Conservation (phyloP, 2,797 vertebrate genomes). For the Falco novaeseelandiae region DNA sequence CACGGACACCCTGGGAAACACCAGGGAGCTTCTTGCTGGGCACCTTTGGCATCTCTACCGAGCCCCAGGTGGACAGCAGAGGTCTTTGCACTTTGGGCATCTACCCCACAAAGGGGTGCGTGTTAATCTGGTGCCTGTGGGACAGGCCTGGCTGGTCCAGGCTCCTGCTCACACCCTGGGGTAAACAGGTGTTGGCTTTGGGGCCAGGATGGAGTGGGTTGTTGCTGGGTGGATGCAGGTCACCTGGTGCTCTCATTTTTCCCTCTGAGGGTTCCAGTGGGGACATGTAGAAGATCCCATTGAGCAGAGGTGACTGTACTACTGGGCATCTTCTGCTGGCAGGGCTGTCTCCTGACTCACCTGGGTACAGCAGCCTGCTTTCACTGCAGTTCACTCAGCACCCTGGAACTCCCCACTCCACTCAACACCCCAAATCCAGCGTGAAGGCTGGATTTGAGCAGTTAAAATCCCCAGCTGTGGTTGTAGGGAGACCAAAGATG, state of each 20-base stretch:
- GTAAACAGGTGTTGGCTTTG: not conserved
- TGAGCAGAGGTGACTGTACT: not conserved
- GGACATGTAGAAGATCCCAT: fast-evolving
- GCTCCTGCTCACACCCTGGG: fast-evolving
- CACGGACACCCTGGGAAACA: not conserved
- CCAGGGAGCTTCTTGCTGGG: not conserved
- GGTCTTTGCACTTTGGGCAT: not conserved
- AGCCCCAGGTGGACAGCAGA: not conserved
- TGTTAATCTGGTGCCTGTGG: not conserved
- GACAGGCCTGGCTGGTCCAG: not conserved
- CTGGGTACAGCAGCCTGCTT: not conserved
- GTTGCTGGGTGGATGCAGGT: not conserved
- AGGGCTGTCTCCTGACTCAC: not conserved
- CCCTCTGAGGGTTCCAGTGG: not conserved
- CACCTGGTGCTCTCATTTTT: not conserved
- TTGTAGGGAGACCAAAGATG: not conserved
- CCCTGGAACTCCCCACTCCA: fast-evolving
- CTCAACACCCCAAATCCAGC: not conserved
- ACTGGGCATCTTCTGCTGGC: not conserved
- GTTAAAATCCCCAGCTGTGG: not conserved
- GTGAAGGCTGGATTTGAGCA: not conserved
- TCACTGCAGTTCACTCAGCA: not conserved
- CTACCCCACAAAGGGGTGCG: fast-evolving
- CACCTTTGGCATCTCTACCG: not conserved
- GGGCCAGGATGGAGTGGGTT: not conserved